Base-by-base conservation (phyloP, 2,888 invertebrate genomes). In the Margaritifera margaritifera region DNA sequence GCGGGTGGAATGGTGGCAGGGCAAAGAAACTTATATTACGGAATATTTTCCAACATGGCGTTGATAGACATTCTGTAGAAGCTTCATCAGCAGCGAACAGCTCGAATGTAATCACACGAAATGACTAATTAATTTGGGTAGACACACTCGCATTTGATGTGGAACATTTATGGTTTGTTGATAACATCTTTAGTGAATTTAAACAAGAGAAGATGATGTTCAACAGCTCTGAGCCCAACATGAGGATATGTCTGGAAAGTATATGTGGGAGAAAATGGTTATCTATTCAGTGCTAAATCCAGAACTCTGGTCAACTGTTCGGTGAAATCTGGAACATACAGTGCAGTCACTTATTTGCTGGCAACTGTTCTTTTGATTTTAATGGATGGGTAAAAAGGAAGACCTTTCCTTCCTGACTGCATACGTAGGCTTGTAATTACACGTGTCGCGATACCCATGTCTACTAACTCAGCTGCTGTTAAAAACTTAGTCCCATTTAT, bases 1-100 rank as follows among this genome's bases (percentile, higher is more conserved):
- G 65, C 69, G 8, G 79, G 75, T 22, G 77, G 75, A 5, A 77
- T 79, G 77, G 65, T 71, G 4, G 74, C 61, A n/a, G 71, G 74
- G 6, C 61, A 67, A 50, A 63, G 51, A 31, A 57, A 68, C 52
- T 52, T 68, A 53, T 72, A 72, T 58, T 79, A 75, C 54, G 73
- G 63, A 6, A 69, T 55, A 1, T 55, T 77, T 24, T 71, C 50
- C 25, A 69, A 31, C 64, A 71, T 52, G 75, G 68, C 20, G 67
- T 79, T 4, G 71, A 62, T 56, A 67, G 62, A n/a, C 68, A 63
- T 0, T 15, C 18, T 19, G 57, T 53, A 1, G 60, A 66, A 1
- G 31, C 20, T 42, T 58, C 60, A 52, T 51, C 72, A 19, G 51
- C 55, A 5, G 63, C 64, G 18, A 62, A 69, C 31, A 22, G 20